A percentile compares a stretch with the other conserved stretches of the same genome.
Evolutionary conservation across 2,888 invertebrate genomes (phyloP).

Genomic region (Cantharis rustica): DNA sequence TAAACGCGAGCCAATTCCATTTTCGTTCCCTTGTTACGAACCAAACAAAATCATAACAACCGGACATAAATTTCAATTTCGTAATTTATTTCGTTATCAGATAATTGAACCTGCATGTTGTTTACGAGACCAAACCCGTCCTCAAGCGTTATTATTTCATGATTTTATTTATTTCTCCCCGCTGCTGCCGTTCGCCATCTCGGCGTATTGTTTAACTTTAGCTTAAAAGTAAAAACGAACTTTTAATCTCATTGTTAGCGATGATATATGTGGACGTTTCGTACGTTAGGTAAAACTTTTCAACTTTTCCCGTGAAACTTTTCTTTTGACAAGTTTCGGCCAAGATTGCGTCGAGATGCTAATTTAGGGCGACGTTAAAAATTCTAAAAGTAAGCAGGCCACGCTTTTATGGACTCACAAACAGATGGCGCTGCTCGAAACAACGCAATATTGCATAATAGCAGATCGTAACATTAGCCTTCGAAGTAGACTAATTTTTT

Average conservation of each 20-base stretch:
- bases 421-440: not conserved
- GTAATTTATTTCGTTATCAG: slow-evolving; percentile 13
- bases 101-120: slow-evolving; percentile 25
- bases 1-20: not conserved
- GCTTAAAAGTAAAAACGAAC: not conserved
- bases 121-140: slow-evolving; percentile 6
- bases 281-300: not conserved
- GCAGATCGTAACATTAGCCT: not conserved
- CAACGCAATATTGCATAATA: not conserved
- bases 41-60: not conserved
- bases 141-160: not conserved
- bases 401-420: not conserved
- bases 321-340: not conserved
- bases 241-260: not conserved
- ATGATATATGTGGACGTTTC: not conserved
- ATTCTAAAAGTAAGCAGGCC: not conserved
- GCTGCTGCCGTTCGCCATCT: not conserved
- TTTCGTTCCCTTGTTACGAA: not conserved
- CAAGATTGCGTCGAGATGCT: not conserved
- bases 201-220: not conserved
- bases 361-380: not conserved
- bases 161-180: not conserved
- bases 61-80: slow-evolving; percentile 10
- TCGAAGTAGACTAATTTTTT: not conserved
- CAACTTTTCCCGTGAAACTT: not conserved